Conservation (phyloP, 2,888 invertebrate genomes). For the Epinotia brunnichana region DNA sequence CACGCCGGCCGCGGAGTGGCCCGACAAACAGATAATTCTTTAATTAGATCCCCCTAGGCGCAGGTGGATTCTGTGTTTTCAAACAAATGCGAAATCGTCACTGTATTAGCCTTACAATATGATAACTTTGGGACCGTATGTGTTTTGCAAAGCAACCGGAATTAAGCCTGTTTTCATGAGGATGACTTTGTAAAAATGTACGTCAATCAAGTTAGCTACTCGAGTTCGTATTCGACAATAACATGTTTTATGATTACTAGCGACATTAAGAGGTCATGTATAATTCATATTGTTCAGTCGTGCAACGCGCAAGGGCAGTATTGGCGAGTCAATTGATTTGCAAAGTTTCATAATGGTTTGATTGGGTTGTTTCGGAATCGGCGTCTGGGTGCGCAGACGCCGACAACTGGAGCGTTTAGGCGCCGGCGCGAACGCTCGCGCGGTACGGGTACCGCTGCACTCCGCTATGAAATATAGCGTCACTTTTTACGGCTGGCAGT, state of each 20-base stretch:
- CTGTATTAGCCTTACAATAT: constrained; percentile 19
- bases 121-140: neutral
- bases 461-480: constrained; percentile 11
- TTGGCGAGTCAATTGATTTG: constrained; percentile 30
- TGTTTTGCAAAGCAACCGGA: neutral
- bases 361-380: constrained; percentile 34
- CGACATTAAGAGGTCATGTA: constrained; percentile 14
- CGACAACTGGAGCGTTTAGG: constrained; percentile 77
- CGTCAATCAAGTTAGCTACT: constrained; percentile 20
- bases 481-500: constrained; percentile 15
- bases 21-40: constrained; percentile 64
- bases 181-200: constrained; percentile 10
- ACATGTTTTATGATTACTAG: constrained; percentile 29
- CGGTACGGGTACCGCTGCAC: constrained; percentile 58
- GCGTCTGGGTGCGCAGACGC: constrained; percentile 55
- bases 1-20: constrained; percentile 50
- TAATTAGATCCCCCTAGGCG: constrained; percentile 61
- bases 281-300: constrained; percentile 30
- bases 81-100: constrained; percentile 20
- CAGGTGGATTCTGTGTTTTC: constrained; percentile 39
- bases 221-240: constrained; percentile 10
- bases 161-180: constrained; percentile 15
- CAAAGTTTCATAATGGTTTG: constrained; percentile 28
- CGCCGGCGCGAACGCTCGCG: constrained; percentile 60
- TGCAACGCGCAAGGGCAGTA: constrained; percentile 19